Evolutionary conservation across 2,888 invertebrate genomes (phyloP).

Genomic region (Plagodis dolabraria): DNA sequence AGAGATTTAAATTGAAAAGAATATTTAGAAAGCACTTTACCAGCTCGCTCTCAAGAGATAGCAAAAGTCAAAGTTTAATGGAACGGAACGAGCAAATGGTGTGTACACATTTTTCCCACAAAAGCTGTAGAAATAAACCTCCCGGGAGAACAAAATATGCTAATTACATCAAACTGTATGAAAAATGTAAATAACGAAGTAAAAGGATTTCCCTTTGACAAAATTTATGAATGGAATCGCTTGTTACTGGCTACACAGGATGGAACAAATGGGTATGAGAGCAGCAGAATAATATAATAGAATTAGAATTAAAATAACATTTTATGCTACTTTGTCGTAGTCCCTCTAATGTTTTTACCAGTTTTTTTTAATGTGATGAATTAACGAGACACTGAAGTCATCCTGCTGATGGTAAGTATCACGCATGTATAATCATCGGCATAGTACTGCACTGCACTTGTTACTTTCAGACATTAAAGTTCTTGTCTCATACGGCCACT

Average conservation of each 20-base stretch:
- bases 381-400: too few species aligned
- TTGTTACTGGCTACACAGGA: too few species aligned
- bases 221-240: neutral
- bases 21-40: slow-evolving; percentile 15
- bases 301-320: neutral
- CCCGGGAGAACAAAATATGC: slow-evolving; percentile 9
- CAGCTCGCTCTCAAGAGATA: slow-evolving; percentile 22
- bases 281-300: neutral
- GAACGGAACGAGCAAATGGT: slow-evolving; percentile 24
- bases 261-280: too few species aligned
- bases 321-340: too few species aligned
- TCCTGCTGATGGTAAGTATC: too few species aligned
- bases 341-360: too few species aligned
- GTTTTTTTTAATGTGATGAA: too few species aligned
- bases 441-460: too few species aligned
- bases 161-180: slow-evolving; percentile 16
- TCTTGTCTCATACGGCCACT: too few species aligned
- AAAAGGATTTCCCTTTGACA: slow-evolving; percentile 5
- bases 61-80: slow-evolving; percentile 21
- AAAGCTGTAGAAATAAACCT: slow-evolving; percentile 14
- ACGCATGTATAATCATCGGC: too few species aligned
- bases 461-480: too few species aligned
- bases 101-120: slow-evolving; percentile 14
- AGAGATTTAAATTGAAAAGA: slow-evolving; percentile 3
- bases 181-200: slow-evolving; percentile 9